Percentiles rank a stretch among this genome's conserved stretches.
These are phyloP conservation scores for Lordiphosa clarofinis DNA, from an alignment of 1,140 invertebrate species.

Conservation along the genomic window DNA sequence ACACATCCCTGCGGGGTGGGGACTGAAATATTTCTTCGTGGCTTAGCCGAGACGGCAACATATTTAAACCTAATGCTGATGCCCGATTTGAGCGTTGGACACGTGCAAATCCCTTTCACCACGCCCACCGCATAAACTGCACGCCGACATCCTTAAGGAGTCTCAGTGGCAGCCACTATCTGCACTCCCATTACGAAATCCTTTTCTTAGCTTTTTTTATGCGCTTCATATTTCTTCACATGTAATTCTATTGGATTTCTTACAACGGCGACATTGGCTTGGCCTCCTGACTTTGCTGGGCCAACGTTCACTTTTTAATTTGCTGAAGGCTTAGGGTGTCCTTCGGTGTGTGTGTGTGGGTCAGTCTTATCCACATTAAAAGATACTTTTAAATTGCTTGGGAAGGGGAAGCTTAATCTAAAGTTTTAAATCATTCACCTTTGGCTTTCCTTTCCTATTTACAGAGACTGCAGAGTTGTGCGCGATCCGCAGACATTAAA, in stretches of 20 bases:
- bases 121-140: constrained; percentile 46
- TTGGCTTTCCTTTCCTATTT: constrained; percentile 61
- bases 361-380: constrained; percentile 24
- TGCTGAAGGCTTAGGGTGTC: constrained; percentile 6
- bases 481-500: constrained; percentile 98
- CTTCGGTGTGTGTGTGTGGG: constrained; percentile 11
- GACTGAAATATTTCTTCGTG: constrained; percentile 68
- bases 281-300: constrained; percentile 37
- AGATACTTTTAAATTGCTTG: constrained; percentile 34
- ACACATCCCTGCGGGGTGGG: constrained; percentile 18
- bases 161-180: constrained; percentile 33
- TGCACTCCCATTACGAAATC: constrained; percentile 44
- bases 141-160: constrained; percentile 54
- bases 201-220: constrained; percentile 38
- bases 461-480: constrained; percentile 98
- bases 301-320: constrained; percentile 32
- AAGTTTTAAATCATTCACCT: constrained; percentile 5
- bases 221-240: constrained; percentile 63
- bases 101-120: constrained; percentile 66
- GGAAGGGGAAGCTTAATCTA: background rate
- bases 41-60: constrained; percentile 67
- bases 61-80: constrained; percentile 62
- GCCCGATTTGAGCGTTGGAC: constrained; percentile 54
- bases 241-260: constrained; percentile 60
- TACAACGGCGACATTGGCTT: constrained; percentile 38